phyloP scores from a whole-genome alignment of 2,797 vertebrate genomes.

The Australoheros facetus region DNA sequence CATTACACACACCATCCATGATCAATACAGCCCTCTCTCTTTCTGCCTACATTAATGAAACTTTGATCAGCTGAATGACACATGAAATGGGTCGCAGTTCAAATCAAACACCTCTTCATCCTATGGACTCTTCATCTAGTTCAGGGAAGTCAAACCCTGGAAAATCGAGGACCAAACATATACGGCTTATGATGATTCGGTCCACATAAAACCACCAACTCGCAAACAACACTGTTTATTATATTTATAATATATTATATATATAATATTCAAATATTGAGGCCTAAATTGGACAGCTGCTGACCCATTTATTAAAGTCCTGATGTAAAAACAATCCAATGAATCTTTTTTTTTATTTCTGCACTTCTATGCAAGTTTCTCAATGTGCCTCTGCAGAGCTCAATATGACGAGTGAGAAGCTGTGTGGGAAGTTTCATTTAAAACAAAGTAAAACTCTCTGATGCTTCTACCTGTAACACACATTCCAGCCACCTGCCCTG shows the following conservation, averaged over 20 bases:
- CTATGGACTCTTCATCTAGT: not conserved
- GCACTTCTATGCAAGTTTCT: not conserved
- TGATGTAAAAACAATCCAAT: not conserved
- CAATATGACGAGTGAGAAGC: not conserved
- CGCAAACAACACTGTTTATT: not conserved
- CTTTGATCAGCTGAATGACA: not conserved
- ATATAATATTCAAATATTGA: not conserved
- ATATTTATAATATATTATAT: not conserved
- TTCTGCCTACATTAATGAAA: not conserved
- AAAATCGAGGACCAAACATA: not conserved
- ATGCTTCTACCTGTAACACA: not conserved
- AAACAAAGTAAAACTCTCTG: not conserved
- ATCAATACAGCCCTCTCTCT: not conserved
- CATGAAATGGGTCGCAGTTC: not conserved
- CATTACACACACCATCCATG: not conserved
- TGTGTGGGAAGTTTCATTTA: conserved; percentile 3
- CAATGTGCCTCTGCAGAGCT: not conserved
- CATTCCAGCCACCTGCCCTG: not conserved
- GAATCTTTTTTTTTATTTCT: not conserved
- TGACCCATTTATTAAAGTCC: fast-evolving
- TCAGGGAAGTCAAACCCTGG: not conserved
- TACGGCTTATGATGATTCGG: not conserved
- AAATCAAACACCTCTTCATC: not conserved
- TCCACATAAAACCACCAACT: not conserved
- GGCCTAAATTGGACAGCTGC: not conserved